Conservation (phyloP, 2,888 invertebrate genomes). For the Drosophila mulleri region DNA sequence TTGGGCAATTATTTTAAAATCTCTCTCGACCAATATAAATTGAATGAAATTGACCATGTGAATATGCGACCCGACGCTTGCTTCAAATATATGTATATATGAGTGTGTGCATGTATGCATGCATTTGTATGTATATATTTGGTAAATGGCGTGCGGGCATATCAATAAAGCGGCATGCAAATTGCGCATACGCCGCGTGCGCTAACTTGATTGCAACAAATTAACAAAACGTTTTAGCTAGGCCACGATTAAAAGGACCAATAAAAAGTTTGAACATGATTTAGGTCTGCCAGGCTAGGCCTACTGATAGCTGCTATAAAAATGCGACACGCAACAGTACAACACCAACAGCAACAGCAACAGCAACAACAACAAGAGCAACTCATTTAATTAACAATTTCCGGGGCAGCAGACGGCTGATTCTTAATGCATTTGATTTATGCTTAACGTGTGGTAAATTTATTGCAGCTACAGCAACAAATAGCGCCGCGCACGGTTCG, state of each 20-base stretch:
- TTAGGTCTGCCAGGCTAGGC: slow-evolving; percentile 4
- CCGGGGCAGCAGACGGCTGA: slow-evolving; percentile 9
- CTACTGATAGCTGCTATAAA: slow-evolving; percentile 5
- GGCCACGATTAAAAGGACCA: slow-evolving; percentile 25
- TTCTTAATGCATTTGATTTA: slow-evolving; percentile 70
- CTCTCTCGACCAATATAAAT: slow-evolving; percentile 29
- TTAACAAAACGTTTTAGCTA: slow-evolving; percentile 31
- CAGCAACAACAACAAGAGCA: slow-evolving; percentile 6
- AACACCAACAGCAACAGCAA: background rate
- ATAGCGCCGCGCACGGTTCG: slow-evolving; percentile 39
- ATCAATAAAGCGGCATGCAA: slow-evolving; percentile 37
- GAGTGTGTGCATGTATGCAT: background rate
- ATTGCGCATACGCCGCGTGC: slow-evolving; percentile 57
- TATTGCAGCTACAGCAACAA: slow-evolving; percentile 54
- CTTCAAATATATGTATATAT: background rate
- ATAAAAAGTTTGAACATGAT: slow-evolving; percentile 19
- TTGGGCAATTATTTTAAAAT: slow-evolving; percentile 17
- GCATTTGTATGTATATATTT: slow-evolving; percentile 6
- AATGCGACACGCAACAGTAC: slow-evolving; percentile 13
- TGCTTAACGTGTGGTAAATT: slow-evolving; percentile 57
- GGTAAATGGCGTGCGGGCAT: slow-evolving; percentile 21
- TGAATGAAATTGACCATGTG: slow-evolving; percentile 36
- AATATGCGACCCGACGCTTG: slow-evolving; percentile 15
- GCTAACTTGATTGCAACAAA: slow-evolving; percentile 30
- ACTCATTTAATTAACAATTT: slow-evolving; percentile 69